These are phyloP conservation scores for Megalops cyprinoides DNA, from an alignment of 2,797 vertebrate genomes.

Conservation along the genomic window DNA sequence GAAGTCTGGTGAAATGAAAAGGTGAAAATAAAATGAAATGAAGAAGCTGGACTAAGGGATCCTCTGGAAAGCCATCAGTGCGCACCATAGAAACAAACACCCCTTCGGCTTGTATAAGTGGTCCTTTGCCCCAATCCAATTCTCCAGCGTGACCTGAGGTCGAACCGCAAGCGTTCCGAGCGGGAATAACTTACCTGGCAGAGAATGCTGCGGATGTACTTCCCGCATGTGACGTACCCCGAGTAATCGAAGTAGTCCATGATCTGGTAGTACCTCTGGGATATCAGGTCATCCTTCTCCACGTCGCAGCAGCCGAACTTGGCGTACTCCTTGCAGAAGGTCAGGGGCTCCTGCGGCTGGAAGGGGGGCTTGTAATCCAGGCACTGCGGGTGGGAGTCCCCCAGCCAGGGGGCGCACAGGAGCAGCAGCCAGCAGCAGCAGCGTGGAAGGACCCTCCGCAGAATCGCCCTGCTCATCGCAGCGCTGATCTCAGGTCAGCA, in stretches of 20 bases:
- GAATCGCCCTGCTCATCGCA: constrained; percentile 43
- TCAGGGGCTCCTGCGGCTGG: constrained; percentile 67
- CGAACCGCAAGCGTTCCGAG: neutral
- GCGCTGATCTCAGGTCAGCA: constrained; percentile 10
- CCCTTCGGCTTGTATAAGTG: neutral
- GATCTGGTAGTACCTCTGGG: constrained; percentile 65
- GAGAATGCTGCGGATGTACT: constrained; percentile 75
- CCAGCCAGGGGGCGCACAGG: constrained; percentile 53
- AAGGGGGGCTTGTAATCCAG: constrained; percentile 83
- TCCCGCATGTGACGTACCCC: constrained; percentile 70
- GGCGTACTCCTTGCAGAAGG: constrained; percentile 76
- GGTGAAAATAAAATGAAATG: too few species aligned
- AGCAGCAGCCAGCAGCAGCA: constrained; percentile 45
- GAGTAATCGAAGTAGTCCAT: constrained; percentile 77
- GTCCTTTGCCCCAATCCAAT: neutral
- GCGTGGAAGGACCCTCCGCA: constrained; percentile 41
- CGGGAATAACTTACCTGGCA: constrained; percentile 72
- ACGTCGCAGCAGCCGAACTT: constrained; percentile 80
- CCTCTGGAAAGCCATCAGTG: too few species aligned
- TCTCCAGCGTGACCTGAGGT: neutral
- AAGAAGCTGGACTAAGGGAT: too few species aligned
- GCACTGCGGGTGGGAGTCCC: constrained; percentile 79
- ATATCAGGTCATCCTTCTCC: constrained; percentile 68
- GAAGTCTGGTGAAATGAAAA: too few species aligned
- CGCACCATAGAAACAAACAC: neutral